phyloP scores from a whole-genome alignment of 2,888 invertebrate genomes.

The Dysmachus trigonus region DNA sequence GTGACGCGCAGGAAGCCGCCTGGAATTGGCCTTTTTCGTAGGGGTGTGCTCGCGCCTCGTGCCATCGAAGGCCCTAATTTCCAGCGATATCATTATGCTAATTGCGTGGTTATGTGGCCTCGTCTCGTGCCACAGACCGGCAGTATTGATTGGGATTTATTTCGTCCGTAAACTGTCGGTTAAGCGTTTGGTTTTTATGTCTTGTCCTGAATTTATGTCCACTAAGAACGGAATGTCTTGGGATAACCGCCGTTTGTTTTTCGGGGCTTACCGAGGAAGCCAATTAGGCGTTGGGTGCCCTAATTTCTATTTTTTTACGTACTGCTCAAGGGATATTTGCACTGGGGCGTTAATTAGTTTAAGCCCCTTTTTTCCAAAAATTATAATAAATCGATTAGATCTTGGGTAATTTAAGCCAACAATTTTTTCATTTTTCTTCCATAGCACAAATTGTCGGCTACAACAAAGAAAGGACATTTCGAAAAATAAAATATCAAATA shows the following conservation, averaged over 20 bases:
- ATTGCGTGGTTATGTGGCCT: conserved; percentile 36
- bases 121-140: background rate
- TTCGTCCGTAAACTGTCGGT: background rate
- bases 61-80: background rate
- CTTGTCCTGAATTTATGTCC: background rate
- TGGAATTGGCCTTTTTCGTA: background rate
- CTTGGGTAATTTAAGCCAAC: background rate
- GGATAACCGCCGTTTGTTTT: background rate
- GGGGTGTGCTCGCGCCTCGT: background rate
- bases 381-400: background rate
- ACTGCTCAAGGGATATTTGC: background rate
- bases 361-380: background rate
- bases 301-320: background rate
- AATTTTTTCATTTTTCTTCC: background rate
- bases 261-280: background rate
- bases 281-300: background rate
- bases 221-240: background rate
- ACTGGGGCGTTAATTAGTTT: background rate
- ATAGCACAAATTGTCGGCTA: too few species aligned
- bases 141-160: conserved; percentile 33
- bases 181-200: background rate
- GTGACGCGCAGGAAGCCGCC: background rate
- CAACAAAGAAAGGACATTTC: too few species aligned
- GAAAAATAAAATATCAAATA: too few species aligned
- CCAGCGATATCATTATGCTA: conserved; percentile 23